Evolutionary conservation across 2,888 invertebrate species (phyloP), one percentile per base, ranked within the genome.

Genomic region (Troides oblongomaculatus): DNA sequence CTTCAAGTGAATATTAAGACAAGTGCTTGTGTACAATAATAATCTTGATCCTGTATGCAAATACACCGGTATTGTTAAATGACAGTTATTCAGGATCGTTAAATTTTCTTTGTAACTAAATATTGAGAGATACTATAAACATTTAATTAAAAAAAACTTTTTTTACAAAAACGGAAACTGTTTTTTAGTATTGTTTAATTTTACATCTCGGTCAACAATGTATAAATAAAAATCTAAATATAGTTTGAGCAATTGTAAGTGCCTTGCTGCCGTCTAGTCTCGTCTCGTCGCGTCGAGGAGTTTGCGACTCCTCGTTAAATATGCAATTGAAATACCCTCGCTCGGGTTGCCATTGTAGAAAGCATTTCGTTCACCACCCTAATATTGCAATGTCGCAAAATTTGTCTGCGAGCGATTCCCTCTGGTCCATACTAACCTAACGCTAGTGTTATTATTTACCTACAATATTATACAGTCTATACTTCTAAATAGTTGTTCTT

Each of bases 291-390:
- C 67, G 64, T 39, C 64, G 74, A 78, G 71, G 80, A 83, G 81
- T 82, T 81, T 79, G 79, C 75, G 76, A 80, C 77, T 74, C 76
- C 80, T 83, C 82, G 79, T 87, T 86, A 85, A 87, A 85, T 81
- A 86, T 87, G 83, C 83, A 87, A 81, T 79, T 77, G 75, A 73
- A 72, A 74, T 68, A 18, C 71, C 73, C 72, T 53, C 59, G 25
- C 53, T 61, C 64, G 1, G 50, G 50, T 58, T 58, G 30, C 62
- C 46, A 58, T 66, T 68, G n/a, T 64, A 59, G 46, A 56, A 69
- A 69, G 60, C 65, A 58, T 68, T 69, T 66, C 64, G 66, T 63
- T 60, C 56, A 17, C 43, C 62, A 50, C 57, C 14, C 66, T 7
- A 62, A 62, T 43, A 62, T n/a, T 50, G 46, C 57, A 69, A 62